Percentiles rank a stretch among this genome's conserved stretches.
Conservation (phyloP, 2,888 invertebrate genomes). For the Thera obeliscata region DNA sequence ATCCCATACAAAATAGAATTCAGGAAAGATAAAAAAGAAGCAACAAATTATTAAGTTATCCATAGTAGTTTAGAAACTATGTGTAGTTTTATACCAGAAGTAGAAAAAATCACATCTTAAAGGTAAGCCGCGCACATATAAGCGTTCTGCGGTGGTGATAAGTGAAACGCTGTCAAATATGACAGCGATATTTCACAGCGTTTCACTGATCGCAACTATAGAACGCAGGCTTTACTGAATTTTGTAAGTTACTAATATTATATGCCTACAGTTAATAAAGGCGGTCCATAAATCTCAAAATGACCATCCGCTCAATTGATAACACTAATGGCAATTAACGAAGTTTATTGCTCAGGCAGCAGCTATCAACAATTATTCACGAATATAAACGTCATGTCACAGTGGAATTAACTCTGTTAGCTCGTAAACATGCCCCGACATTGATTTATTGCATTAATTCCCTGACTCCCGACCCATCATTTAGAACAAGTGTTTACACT, state of each 20-base stretch:
- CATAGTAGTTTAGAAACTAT: too few relatives aligned
- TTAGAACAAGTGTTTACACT: conserved; percentile 69
- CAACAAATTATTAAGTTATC: too few relatives aligned
- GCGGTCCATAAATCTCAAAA: conserved; percentile 8
- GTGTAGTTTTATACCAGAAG: too few relatives aligned
- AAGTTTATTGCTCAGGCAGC: conserved; percentile 49
- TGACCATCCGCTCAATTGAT: conserved; percentile 32
- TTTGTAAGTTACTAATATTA: neutral
- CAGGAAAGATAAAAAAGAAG: too few relatives aligned
- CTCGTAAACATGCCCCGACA: conserved; percentile 82
- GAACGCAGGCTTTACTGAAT: too few relatives aligned
- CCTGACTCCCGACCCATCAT: conserved; percentile 61
- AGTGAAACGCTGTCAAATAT: too few relatives aligned
- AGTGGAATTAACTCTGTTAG: conserved; percentile 82
- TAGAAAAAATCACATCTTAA: too few relatives aligned
- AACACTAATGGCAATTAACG: conserved; percentile 43
- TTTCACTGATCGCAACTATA: too few relatives aligned
- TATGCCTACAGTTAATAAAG: neutral
- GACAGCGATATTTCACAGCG: too few relatives aligned
- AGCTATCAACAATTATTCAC: conserved; percentile 80
- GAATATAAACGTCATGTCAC: conserved; percentile 82
- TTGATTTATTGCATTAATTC: conserved; percentile 81
- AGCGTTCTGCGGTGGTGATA: too few relatives aligned
- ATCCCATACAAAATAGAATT: too few relatives aligned
- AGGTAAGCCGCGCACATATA: too few relatives aligned